Evolutionary conservation across 2,797 vertebrate species (phyloP).

Genomic region (Bryconaethiops microstoma): DNA sequence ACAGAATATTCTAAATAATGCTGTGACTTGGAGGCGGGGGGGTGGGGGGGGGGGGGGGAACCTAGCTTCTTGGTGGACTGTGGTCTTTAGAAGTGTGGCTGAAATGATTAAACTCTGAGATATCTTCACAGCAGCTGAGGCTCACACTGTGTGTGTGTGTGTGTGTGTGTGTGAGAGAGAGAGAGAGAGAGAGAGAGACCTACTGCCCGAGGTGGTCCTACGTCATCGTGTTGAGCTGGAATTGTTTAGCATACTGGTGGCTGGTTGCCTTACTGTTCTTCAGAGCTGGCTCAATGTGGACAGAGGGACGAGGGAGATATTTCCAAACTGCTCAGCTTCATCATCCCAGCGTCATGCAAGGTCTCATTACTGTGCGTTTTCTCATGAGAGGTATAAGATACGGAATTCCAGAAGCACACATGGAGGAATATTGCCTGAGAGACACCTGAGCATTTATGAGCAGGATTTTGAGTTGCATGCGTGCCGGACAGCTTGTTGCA

Average conservation of each 20-base stretch:
- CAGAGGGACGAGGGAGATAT: neutral
- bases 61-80: neutral
- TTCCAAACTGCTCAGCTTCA: neutral
- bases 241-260: neutral
- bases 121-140: neutral
- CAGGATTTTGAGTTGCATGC: neutral
- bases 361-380: neutral
- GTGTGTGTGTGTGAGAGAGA: neutral
- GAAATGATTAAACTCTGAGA: neutral
- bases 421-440: neutral
- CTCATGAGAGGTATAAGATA: neutral
- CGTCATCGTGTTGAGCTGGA: conserved; percentile 12
- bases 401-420: neutral
- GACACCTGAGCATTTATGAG: neutral
- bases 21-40: neutral
- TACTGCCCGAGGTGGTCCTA: neutral
- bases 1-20: neutral
- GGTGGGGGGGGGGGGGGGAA: too few relatives aligned
- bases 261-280: neutral
- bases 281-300: neutral
- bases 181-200: neutral
- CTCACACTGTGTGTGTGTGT: neutral
- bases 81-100: neutral
- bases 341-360: neutral
- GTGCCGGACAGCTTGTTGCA: neutral